Conservation (phyloP, 2,113 vertebrate species). For the Notiomystis cincta region DNA sequence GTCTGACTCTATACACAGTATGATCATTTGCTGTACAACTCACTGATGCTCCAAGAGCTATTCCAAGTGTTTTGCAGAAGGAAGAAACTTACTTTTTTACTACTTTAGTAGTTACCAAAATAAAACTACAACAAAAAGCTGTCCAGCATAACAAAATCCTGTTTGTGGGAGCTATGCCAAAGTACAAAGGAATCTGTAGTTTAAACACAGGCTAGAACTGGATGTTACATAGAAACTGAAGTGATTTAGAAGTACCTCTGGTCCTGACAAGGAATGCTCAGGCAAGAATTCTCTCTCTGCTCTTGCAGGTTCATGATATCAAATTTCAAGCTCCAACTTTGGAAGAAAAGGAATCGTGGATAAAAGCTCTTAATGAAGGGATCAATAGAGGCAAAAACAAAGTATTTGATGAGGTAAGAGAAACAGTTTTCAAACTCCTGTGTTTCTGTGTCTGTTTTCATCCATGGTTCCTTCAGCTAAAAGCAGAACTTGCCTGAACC, state of each 20-base stretch:
- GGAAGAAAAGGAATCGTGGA: conserved; percentile 94
- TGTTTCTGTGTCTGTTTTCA: background rate
- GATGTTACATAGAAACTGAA: background rate
- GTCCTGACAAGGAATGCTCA: background rate
- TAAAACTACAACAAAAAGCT: conserved; percentile 20
- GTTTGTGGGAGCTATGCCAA: conserved; percentile 15
- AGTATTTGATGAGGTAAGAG: conserved; percentile 88
- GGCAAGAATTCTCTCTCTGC: background rate
- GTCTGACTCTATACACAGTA: background rate
- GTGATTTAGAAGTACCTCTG: background rate
- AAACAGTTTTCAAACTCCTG: background rate
- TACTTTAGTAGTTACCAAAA: conserved; percentile 5
- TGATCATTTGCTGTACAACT: background rate
- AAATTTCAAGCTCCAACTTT: conserved; percentile 84
- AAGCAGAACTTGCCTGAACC: background rate
- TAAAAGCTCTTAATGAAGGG: conserved; percentile 88
- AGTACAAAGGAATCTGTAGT: conserved; percentile 53
- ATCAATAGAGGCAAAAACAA: conserved; percentile 92
- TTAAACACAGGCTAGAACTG: conserved; percentile 56
- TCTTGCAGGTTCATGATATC: conserved; percentile 84
- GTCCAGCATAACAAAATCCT: background rate
- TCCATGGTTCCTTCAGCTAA: background rate
- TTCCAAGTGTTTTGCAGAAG: background rate
- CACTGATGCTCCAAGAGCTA: background rate
- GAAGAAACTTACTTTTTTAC: background rate